Evolutionary conservation across 2,888 invertebrate species (phyloP), one percentile per base, ranked within the genome.

Genomic region (Megaustenia siamemsis): DNA sequence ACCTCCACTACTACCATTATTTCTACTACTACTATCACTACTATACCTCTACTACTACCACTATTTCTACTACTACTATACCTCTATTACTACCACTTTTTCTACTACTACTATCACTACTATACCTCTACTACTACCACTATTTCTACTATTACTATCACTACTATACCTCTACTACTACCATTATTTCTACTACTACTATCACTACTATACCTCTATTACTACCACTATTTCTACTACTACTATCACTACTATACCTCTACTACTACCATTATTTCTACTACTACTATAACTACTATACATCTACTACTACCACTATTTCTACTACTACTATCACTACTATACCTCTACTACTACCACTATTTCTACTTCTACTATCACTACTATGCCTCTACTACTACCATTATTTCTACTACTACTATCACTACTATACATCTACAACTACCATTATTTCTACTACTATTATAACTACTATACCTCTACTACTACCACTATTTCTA

Each of bases 381-480:
- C 6, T n/a, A 60, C n/a, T n/a, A 60, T 60, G 5, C 5, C 24
- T n/a, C n/a, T 60, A n/a, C n/a, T 60, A 60, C n/a, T 60, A 60
- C 60, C n/a, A 60, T n/a, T 60, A 60, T 60, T 6, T 21, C 24
- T 6, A n/a, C n/a, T n/a, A n/a, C n/a, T n/a, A n/a, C n/a, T n/a
- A n/a, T n/a, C n/a, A n/a, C n/a, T n/a, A n/a, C 15, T 60, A 32
- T 68, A 38, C 68, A 35, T 35, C 32, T 68, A 32, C 66, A 32
- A 68, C 68, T 68, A 38, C 68, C 38, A 68, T 38, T 4, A 68
- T 38, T 68, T 32, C 28, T 66, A 66, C 66, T 66, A 66, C 66
- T 66, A 66, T 32, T 66, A 66, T 32, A 32, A 66, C 66, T 28
- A 66, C 66, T n/a, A n/a, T 66, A 66, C 66, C 32, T 32, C 66